Base-by-base conservation (phyloP, 2,888 invertebrate genomes). In the Conops quadrifasciatus region DNA sequence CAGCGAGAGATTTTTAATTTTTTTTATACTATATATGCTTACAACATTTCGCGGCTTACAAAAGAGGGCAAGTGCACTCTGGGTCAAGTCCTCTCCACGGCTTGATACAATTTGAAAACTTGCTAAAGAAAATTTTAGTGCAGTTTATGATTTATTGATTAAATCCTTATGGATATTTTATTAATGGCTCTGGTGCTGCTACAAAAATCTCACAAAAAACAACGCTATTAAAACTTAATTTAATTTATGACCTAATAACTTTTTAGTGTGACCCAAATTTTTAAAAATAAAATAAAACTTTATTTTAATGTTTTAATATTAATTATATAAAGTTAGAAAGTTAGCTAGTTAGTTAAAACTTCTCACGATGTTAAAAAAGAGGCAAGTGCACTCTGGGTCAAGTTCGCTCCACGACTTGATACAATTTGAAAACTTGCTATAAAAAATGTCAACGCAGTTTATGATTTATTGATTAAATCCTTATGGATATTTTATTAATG, bases 301-400 rank as follows among this genome's bases (percentile, higher is more conserved):
- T n/a, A n/a, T n/a, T n/a, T n/a, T n/a, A n/a, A n/a, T n/a, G n/a
- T n/a, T n/a, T n/a, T n/a, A n/a, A n/a, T n/a, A n/a, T n/a, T n/a
- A n/a, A n/a, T n/a, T n/a, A n/a, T n/a, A n/a, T n/a, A n/a, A n/a
- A n/a, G n/a, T n/a, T n/a, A n/a, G n/a, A n/a, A n/a, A n/a, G n/a
- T n/a, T n/a, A n/a, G n/a, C n/a, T n/a, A n/a, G n/a, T n/a, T n/a
- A n/a, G n/a, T n/a, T n/a, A n/a, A n/a, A n/a, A n/a, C n/a, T n/a
- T n/a, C n/a, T n/a, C n/a, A n/a, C n/a, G n/a, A n/a, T n/a, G n/a
- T n/a, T n/a, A 2, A 66, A 69, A 26, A 21, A n/a, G 51, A 21
- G 73, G 75, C 76, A 73, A 74, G 73, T 47, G 75, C 75, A 75
- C 73, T 71, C 74, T 73, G 75, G 67, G 72, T 71, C 73, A 73